Evolutionary conservation across 2,888 invertebrate genomes (phyloP).

Genomic region (Agrochola lota): DNA sequence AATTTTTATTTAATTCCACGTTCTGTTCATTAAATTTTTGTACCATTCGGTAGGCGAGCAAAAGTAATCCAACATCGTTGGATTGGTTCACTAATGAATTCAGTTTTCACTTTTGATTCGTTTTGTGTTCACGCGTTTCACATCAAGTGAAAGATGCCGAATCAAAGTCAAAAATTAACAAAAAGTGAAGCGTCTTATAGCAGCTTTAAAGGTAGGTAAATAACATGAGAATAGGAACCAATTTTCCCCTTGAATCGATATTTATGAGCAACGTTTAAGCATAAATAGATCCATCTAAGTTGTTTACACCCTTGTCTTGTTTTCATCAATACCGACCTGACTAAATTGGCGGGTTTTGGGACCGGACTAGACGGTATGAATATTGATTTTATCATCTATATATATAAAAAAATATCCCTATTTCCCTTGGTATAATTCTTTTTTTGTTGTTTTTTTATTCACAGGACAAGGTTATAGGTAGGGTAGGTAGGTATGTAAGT

Average conservation of each 20-base stretch:
- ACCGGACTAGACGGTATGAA: constrained; percentile 16
- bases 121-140: too few species aligned
- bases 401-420: too few species aligned
- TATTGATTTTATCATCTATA: constrained; percentile 18
- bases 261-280: constrained; percentile 32
- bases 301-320: constrained; percentile 52
- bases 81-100: not conserved
- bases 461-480: too few species aligned
- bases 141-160: not conserved
- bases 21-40: not conserved
- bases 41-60: too few species aligned
- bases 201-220: not conserved
- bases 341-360: constrained; percentile 15
- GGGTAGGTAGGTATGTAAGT: too few species aligned
- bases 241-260: constrained; percentile 6
- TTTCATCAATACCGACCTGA: constrained; percentile 32
- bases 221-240: not conserved
- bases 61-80: not conserved
- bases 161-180: not conserved
- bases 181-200: not conserved
- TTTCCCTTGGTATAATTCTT: too few species aligned
- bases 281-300: constrained; percentile 27
- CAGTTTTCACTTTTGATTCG: not conserved
- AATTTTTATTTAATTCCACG: not conserved
- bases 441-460: too few species aligned